These are phyloP conservation scores for Leiothrix lutea DNA, from an alignment of 2,113 vertebrate species.

Conservation along the genomic window DNA sequence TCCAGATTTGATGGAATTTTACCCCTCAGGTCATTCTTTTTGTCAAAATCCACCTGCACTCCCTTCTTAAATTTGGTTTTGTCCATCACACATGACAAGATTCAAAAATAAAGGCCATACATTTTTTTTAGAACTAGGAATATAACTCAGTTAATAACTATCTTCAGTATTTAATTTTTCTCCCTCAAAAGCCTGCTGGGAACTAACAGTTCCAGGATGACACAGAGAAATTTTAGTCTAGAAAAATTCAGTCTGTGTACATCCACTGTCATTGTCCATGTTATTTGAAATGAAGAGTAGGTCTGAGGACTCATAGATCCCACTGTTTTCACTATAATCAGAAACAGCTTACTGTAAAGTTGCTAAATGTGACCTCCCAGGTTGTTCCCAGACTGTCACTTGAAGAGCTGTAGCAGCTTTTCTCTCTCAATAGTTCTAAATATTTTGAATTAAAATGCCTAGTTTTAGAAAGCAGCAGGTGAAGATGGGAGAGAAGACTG, in stretches of 20 bases:
- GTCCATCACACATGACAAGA: neutral
- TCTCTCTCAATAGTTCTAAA: neutral
- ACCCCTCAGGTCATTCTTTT: neutral
- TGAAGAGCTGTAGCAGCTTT: neutral
- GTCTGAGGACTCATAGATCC: neutral
- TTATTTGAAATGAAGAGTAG: neutral
- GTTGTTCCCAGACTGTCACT: neutral
- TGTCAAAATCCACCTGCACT: neutral
- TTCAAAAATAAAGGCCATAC: neutral
- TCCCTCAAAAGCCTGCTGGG: neutral
- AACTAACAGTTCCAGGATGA: neutral
- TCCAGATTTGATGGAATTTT: neutral
- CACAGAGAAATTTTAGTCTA: neutral
- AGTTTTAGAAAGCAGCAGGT: neutral
- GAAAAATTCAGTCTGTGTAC: neutral
- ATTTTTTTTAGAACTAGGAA: neutral
- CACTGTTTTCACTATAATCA: neutral
- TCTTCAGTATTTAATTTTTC: neutral
- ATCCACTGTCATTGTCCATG: fast-evolving
- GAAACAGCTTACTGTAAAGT: neutral
- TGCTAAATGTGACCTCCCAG: neutral
- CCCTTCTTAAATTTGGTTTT: neutral
- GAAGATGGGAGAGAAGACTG: neutral
- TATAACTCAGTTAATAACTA: neutral
- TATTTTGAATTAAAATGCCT: neutral